Percentiles rank a stretch among this genome's conserved stretches.
Conservation (phyloP, 2,113 vertebrate species). For the Gobio gobio region DNA sequence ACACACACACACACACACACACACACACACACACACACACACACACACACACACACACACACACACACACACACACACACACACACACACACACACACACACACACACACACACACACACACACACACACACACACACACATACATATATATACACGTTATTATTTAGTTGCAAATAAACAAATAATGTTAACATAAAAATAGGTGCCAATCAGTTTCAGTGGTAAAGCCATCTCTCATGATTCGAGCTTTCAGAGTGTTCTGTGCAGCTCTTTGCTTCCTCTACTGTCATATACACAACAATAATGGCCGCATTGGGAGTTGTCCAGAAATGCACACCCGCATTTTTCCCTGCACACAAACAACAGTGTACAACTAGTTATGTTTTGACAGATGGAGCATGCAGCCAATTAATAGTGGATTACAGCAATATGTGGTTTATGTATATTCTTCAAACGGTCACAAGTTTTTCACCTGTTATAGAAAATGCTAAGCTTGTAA, state of each 20-base stretch:
- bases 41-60: too few species aligned
- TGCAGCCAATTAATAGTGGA: too few species aligned
- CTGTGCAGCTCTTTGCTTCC: neutral
- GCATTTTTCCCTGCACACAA: constrained; percentile 8
- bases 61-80: too few species aligned
- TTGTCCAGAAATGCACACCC: neutral
- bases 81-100: too few species aligned
- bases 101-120: too few species aligned
- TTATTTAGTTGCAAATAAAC: neutral
- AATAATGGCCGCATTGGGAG: neutral
- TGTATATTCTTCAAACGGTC: neutral
- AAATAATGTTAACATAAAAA: neutral
- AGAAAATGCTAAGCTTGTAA: neutral
- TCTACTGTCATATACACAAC: constrained; percentile 3
- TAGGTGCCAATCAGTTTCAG: neutral
- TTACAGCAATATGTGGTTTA: neutral
- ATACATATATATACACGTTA: too few species aligned
- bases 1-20: too few species aligned
- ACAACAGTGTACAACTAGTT: constrained; percentile 3
- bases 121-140: too few species aligned
- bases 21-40: too few species aligned
- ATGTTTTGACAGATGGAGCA: neutral
- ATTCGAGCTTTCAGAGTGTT: neutral
- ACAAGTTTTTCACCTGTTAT: neutral
- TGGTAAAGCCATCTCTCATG: neutral